Conservation (phyloP, 92 coral and sea anemone species). For the Umimayanthus chanpuru region DNA sequence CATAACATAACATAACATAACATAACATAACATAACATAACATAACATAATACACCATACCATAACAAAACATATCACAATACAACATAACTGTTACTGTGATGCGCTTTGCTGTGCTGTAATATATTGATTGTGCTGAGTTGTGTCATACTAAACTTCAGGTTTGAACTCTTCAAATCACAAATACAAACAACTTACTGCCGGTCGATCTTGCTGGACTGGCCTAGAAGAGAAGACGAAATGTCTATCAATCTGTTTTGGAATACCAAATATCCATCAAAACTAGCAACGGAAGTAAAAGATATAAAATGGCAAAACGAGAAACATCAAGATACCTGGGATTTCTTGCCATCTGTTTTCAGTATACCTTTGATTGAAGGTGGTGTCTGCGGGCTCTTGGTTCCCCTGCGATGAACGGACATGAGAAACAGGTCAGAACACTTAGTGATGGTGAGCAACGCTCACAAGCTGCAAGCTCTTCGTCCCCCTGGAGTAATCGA, state of each 20-base stretch:
- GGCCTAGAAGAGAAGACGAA: slow-evolving; percentile 1
- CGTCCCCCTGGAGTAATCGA: too few species aligned
- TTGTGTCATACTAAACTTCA: not conserved
- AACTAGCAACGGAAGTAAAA: not conserved
- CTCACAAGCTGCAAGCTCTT: too few species aligned
- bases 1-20: too few species aligned
- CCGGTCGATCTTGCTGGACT: slow-evolving; percentile 27
- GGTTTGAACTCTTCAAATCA: not conserved
- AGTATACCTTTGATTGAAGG: slow-evolving; percentile 85
- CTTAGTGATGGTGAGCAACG: too few species aligned
- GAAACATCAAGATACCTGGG: slow-evolving; percentile 8
- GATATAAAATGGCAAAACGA: not conserved
- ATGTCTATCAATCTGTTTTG: not conserved
- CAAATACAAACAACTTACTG: slow-evolving; percentile 11
- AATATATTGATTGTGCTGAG: not conserved
- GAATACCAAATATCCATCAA: not conserved
- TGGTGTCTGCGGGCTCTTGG: not conserved
- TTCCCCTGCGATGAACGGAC: not conserved
- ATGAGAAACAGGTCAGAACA: not conserved
- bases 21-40: too few species aligned
- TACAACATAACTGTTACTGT: too few species aligned
- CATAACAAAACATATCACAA: too few species aligned
- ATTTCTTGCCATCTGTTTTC: slow-evolving; percentile 72
- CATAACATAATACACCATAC: too few species aligned
- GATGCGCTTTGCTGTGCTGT: not conserved